A percentile compares a stretch with the other conserved stretches of the same genome.
Conservation (phyloP, 1,140 invertebrate species). For the fruit fly (Drosophila melanogaster) region DNA sequence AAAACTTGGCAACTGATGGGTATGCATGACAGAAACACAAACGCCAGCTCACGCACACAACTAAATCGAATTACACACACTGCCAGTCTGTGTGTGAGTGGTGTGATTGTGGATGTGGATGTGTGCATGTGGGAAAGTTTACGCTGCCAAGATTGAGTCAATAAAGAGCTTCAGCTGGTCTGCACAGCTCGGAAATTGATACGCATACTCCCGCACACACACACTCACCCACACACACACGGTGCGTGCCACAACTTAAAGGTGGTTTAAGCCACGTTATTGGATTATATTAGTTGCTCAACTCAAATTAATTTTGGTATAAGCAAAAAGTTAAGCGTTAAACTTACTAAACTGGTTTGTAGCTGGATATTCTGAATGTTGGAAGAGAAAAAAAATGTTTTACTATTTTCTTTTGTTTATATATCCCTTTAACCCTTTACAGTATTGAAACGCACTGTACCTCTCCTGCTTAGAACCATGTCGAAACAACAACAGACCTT, state of each 20-base stretch:
- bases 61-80: constrained; percentile 70
- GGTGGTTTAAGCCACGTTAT: constrained; percentile 12
- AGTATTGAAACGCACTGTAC: constrained; percentile 35
- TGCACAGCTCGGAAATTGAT: constrained; percentile 66
- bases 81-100: constrained; percentile 4
- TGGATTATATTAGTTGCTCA: constrained; percentile 20
- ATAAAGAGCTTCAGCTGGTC: constrained; percentile 66
- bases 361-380: background rate
- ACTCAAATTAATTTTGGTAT: constrained; percentile 23
- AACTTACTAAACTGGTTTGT: background rate
- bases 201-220: constrained; percentile 49
- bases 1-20: constrained; percentile 33
- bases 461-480: constrained; percentile 20
- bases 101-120: constrained; percentile 29
- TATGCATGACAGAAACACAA: constrained; percentile 65
- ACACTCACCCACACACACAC: constrained; percentile 34
- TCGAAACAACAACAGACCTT: constrained; percentile 4
- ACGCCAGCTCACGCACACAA: constrained; percentile 31
- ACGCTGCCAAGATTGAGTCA: constrained; percentile 74
- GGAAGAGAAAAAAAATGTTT: background rate
- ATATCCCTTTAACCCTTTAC: background rate
- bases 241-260: constrained; percentile 32
- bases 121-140: constrained; percentile 62
- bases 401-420: background rate
- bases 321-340: background rate